Evolutionary conservation across 2,888 invertebrate species (phyloP), one percentile per base, ranked within the genome.

Genomic region (Tinea semifulvella): DNA sequence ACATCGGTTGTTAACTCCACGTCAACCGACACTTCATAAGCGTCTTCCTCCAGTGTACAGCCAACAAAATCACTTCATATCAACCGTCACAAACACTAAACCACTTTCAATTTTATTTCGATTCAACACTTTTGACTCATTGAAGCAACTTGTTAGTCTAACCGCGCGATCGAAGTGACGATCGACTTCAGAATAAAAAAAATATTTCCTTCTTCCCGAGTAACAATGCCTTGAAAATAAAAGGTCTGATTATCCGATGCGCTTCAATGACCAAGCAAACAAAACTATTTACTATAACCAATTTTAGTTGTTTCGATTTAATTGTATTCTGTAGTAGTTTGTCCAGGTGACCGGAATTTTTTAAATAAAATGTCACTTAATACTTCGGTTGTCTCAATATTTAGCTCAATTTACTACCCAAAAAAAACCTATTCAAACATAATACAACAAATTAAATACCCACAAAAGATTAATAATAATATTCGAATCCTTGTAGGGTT

Each of bases 1-100:
- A 75, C 81, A 81, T 81, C 80, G 76, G 80, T 81, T 74, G 81
- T 80, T 79, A 80, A 75, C 75, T 77, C 69, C 65, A 75, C 70
- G 71, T 63, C 76, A 75, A 81, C 81, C 73, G 82, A 79, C 74
- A 73, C 72, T 47, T 79, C 76, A 76, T 77, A 73, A 63, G 77
- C 72, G 63, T 79, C 72, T 73, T 58, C 67, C 79, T 79, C 82
- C 82, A 82, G 82, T 71, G 74, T 79, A 75, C 57, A 20, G 10
- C 20, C 18, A 17, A 28, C 5, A 11, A 22, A 40, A 40, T 40
- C 40, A 40, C 36, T 36, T 36, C 36, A 36, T 36, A 18, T 11
- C 36, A 36, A 31, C 14, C 31, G 31, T 31, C 31, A 31, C 31
- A 13, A 31, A 14, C 17, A 36, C 36, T 3, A 16, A 16, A 36